These are phyloP conservation scores for Reticulitermes speratus DNA, from an alignment of 1,140 invertebrate species.

Conservation along the genomic window DNA sequence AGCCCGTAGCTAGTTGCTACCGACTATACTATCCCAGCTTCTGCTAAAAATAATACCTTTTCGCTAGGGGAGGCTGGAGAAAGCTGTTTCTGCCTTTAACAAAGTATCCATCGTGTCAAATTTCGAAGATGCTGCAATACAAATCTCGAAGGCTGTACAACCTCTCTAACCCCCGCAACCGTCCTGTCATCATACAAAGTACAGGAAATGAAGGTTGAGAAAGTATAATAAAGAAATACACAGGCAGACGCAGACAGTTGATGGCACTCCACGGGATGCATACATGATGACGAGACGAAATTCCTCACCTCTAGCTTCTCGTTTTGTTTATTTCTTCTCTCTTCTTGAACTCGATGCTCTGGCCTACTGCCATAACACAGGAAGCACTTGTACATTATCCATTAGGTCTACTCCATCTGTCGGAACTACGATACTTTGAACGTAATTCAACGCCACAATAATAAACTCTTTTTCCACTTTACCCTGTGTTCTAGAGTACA, in stretches of 20 bases:
- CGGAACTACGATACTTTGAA: not conserved
- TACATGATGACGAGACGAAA: not conserved
- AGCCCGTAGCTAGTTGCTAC: no score
- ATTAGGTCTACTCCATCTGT: not conserved
- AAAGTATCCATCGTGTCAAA: no score
- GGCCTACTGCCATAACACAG: not conserved
- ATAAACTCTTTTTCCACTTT: no score
- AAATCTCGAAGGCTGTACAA: not conserved
- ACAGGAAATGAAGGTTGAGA: not conserved
- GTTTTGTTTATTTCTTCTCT: not conserved
- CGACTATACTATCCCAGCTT: no score
- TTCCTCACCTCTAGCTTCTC: not conserved
- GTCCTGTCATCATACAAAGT: not conserved
- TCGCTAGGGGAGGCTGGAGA: no score
- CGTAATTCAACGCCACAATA: not conserved
- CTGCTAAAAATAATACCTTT: no score
- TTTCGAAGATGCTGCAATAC: not conserved
- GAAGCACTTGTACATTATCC: not conserved
- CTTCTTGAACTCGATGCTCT: not conserved
- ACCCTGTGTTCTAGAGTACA: no score
- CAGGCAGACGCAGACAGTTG: not conserved
- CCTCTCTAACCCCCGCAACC: not conserved
- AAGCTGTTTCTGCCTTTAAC: no score
- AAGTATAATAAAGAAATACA: slow-evolving; percentile 11
- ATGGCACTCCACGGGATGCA: slow-evolving; percentile 3